Evolutionary conservation across 2,113 vertebrate species (phyloP).

Genomic region (Nannobrachium achirus): DNA sequence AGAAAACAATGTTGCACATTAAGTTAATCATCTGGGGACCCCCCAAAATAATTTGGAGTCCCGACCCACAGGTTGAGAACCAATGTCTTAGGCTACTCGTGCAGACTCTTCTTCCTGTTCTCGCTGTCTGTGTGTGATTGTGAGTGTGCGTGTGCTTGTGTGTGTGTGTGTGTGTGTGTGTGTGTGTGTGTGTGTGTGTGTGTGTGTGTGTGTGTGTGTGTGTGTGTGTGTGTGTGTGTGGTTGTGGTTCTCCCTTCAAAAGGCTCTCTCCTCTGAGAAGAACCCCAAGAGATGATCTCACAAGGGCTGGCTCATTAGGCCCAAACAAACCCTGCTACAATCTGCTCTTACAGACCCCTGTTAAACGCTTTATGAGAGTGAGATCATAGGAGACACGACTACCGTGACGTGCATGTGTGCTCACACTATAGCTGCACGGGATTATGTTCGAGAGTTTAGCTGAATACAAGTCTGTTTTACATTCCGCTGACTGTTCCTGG

Average conservation of each 20-base stretch:
- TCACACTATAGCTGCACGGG: slow-evolving; percentile 10
- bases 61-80: too few relatives aligned
- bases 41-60: too few relatives aligned
- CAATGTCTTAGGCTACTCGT: too few relatives aligned
- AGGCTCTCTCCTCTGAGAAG: slow-evolving; percentile 17
- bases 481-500: neutral
- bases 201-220: too few relatives aligned
- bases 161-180: too few relatives aligned
- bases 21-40: too few relatives aligned
- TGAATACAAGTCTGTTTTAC: slow-evolving; percentile 5
- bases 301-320: slow-evolving; percentile 37
- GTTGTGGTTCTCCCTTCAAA: slow-evolving; percentile 41
- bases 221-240: neutral
- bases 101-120: too few relatives aligned
- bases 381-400: slow-evolving; percentile 43
- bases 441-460: slow-evolving; percentile 4
- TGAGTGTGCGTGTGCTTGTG: too few relatives aligned
- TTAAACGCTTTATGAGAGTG: slow-evolving; percentile 54
- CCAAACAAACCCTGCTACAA: slow-evolving; percentile 53
- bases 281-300: slow-evolving; percentile 45
- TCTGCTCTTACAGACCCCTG: slow-evolving; percentile 6
- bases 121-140: too few relatives aligned
- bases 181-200: too few relatives aligned
- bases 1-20: too few relatives aligned
- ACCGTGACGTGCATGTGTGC: slow-evolving; percentile 17